These are phyloP conservation scores for Conus canariensis DNA, from an alignment of 2,888 invertebrate species.

Conservation along the genomic window DNA sequence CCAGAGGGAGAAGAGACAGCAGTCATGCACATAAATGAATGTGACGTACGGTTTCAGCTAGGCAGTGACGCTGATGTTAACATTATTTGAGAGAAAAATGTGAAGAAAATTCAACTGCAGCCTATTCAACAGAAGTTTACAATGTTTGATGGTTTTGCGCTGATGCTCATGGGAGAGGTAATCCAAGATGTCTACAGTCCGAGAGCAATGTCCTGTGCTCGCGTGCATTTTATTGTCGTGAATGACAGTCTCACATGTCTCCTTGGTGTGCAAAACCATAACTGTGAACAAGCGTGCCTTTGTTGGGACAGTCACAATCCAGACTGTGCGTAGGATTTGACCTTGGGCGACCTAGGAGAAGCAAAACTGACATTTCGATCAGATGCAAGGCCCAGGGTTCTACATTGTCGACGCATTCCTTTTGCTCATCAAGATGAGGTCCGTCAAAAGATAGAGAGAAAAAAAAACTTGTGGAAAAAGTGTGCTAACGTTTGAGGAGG, in stretches of 20 bases:
- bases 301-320: neutral
- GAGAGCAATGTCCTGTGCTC: neutral
- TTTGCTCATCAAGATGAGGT: slow-evolving; percentile 44
- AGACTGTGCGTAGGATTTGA: no score
- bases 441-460: slow-evolving; percentile 13
- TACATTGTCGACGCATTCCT: slow-evolving; percentile 44
- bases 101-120: slow-evolving; percentile 29
- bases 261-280: slow-evolving; percentile 30
- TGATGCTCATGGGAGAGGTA: slow-evolving; percentile 33
- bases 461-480: slow-evolving; percentile 38
- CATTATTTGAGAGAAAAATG: slow-evolving; percentile 38
- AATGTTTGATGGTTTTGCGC: slow-evolving; percentile 33
- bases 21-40: slow-evolving; percentile 14
- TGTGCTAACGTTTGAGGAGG: slow-evolving; percentile 20
- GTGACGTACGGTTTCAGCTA: slow-evolving; percentile 32
- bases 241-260: neutral
- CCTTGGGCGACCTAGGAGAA: slow-evolving; percentile 40
- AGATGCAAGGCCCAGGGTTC: slow-evolving; percentile 36
- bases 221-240: slow-evolving; percentile 25
- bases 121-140: slow-evolving; percentile 7
- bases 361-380: slow-evolving; percentile 32
- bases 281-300: neutral
- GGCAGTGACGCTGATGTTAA: slow-evolving; percentile 43
- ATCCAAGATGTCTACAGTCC: neutral
- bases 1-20: neutral